A percentile compares a stretch with the other conserved stretches of the same genome.
Evolutionary conservation across 2,888 invertebrate genomes (phyloP).

Genomic region (Mesorhabditis spiculigera): DNA sequence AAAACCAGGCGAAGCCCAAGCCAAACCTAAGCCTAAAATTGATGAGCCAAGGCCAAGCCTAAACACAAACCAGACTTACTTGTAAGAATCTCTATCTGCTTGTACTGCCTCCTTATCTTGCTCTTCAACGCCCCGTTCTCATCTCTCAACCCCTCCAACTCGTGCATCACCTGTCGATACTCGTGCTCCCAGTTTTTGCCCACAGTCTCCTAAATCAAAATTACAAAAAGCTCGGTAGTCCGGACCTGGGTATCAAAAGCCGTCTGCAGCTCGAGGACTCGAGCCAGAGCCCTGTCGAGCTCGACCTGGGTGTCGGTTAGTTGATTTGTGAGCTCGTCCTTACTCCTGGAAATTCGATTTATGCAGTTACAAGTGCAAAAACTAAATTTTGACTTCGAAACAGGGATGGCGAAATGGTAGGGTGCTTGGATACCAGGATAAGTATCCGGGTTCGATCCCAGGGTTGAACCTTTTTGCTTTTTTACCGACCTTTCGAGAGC

Average conservation of each 20-base stretch:
- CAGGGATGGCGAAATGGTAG: too few species aligned
- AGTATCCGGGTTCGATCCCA: too few species aligned
- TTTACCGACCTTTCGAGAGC: too few species aligned
- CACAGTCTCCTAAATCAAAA: conserved; percentile 33
- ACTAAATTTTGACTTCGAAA: too few species aligned
- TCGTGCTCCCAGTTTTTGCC: conserved; percentile 49
- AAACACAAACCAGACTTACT: conserved; percentile 21
- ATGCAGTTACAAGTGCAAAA: too few species aligned
- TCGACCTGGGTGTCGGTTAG: conserved; percentile 34
- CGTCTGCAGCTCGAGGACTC: conserved; percentile 42
- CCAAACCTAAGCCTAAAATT: too few species aligned
- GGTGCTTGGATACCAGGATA: too few species aligned
- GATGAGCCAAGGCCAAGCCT: too few species aligned
- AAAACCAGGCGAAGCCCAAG: too few species aligned
- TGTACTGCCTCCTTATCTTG: conserved; percentile 45
- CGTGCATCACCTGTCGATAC: conserved; percentile 34
- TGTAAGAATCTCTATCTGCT: conserved; percentile 52
- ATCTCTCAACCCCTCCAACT: conserved; percentile 46
- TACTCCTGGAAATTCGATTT: conserved; percentile 7
- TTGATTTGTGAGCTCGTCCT: conserved; percentile 37
- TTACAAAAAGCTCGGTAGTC: background rate
- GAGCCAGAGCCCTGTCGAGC: conserved; percentile 42
- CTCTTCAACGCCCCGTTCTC: conserved; percentile 50
- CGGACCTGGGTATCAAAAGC: conserved; percentile 43
- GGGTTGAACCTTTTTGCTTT: too few species aligned